Base-by-base conservation (phyloP, 2,888 invertebrate species). In the Caenorhabditis afra region DNA sequence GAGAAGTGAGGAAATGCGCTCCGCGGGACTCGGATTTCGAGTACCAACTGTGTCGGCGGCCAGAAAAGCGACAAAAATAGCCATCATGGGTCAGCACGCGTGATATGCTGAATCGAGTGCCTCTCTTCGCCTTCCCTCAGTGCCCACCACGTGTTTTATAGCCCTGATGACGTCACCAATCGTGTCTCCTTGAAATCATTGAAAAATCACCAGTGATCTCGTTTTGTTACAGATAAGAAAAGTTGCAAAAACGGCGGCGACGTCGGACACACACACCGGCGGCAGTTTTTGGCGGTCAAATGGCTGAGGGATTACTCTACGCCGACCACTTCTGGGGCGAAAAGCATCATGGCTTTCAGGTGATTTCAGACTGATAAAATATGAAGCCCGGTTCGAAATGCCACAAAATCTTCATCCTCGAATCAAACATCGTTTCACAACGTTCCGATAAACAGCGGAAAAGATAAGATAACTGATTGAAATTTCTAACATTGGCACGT, bases 301-400 rank as follows among this genome's bases (percentile, higher is more conserved):
- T 57, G 49, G 44, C 74, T 14, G 80, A 76, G 47, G 80, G 75
- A 50, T 23, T 76, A 37, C 62, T 79, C 16, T 80, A 80, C 58
- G 59, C 66, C 61, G 80, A 80, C 52, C 80, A 81, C 23, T 80
- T 82, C 53, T 77, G 81, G 84, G 84, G 84, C 20, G 82, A 84
- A 18, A 81, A 81, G 47, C 81, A 84, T 64, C 71, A 84, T 53
- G 84, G 84, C 18, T 84, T 77, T 92, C 96, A 96, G 93, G 95
- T 97, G 20, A 35, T 4, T 50, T 49, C 58, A 58, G 23, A n/a
- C 7, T 7, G 7, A 5, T 29, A 22, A n/a, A 1, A 8, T 5
- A n/a, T 18, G 39, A 29, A n/a, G n/a, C 7, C 29, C 29, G 7
- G 7, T 29, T 29, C 29, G 7, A 29, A 5, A 29, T 5, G 7